Evolutionary conservation across 2,113 vertebrate genomes (phyloP).

Genomic region (Eidolon helvum): DNA sequence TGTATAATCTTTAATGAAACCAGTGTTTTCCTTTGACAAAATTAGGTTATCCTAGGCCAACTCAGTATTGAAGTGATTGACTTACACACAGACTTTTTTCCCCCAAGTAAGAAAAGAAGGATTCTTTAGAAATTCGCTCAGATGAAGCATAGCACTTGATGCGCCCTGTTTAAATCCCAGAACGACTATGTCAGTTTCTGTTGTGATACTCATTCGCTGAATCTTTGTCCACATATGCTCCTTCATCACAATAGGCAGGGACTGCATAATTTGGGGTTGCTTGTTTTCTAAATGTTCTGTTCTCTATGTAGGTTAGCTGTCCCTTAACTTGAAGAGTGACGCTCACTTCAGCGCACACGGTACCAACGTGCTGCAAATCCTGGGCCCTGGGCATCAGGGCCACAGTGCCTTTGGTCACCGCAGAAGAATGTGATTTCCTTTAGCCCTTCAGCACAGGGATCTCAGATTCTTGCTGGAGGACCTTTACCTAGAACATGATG

Average conservation of each 20-base stretch:
- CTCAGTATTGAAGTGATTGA: background rate
- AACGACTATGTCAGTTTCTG: conserved; percentile 3
- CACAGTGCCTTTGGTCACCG: background rate
- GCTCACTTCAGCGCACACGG: background rate
- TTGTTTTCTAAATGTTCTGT: background rate
- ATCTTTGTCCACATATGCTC: background rate
- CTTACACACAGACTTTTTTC: background rate
- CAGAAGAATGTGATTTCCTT: background rate
- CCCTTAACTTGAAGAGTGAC: background rate
- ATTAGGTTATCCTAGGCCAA: background rate
- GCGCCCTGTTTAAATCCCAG: background rate
- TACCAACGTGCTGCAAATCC: background rate
- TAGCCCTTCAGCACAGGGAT: background rate
- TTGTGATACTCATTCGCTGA: background rate
- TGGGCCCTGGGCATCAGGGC: background rate
- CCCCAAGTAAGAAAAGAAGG: background rate
- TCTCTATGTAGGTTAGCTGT: background rate
- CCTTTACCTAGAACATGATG: conserved; percentile 1
- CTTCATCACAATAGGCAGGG: background rate
- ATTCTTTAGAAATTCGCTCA: background rate
- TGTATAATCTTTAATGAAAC: background rate
- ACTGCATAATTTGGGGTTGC: background rate
- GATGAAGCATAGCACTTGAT: background rate
- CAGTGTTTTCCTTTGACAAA: background rate
- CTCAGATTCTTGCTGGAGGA: background rate